Base-by-base conservation (phyloP, 2,797 vertebrate genomes). In the Alectoris magna region DNA sequence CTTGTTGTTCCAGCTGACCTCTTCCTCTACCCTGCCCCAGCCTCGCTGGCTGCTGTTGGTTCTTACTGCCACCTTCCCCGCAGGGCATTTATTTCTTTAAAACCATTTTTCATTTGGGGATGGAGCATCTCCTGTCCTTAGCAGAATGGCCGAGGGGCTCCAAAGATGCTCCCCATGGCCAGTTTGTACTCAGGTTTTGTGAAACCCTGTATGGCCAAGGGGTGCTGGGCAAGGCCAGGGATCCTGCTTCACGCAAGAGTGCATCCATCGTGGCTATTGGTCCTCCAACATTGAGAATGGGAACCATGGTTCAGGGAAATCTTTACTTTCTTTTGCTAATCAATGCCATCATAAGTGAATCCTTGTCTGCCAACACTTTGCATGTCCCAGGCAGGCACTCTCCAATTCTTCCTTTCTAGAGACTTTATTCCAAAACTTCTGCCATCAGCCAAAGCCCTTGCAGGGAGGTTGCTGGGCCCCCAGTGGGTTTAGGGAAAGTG, bases 1-100 rank as follows among this genome's bases (percentile, higher is more conserved):
- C 88, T 77, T 62, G 58, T 82, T 63, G 67, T 87, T 96, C 68
- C 91, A 70, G 91, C 76, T 87, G 92, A 95, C 91, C 94, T 78
- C 94, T 67, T 29, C 11, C 2, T 68, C 3, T 1, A 58, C 14
- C 85, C 87, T 80, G 86, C 83, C 82, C 85, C 1, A 21, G 75
- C 78, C 58, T 29, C 2, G 26, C 85, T n/a, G 46, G 23, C 1
- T 72, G 76, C 89, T 80, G 76, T 87, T 76, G 68, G 56, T 76
- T 94, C 77, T 70, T 73, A 64, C 1, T 2, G 0, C 62, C 89
- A 67, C 60, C 84, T 92, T 13, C 15, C 43, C 38, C 43, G 14
- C 0, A 0, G 5, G 39, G 1, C 19, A 14, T 48, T 75, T 72
- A 14, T 48, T 75, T 74, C 60, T 53, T 72, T 4, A 38, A 82